Evolutionary conservation across 2,888 invertebrate genomes (phyloP).

Genomic region (Muscina levida): DNA sequence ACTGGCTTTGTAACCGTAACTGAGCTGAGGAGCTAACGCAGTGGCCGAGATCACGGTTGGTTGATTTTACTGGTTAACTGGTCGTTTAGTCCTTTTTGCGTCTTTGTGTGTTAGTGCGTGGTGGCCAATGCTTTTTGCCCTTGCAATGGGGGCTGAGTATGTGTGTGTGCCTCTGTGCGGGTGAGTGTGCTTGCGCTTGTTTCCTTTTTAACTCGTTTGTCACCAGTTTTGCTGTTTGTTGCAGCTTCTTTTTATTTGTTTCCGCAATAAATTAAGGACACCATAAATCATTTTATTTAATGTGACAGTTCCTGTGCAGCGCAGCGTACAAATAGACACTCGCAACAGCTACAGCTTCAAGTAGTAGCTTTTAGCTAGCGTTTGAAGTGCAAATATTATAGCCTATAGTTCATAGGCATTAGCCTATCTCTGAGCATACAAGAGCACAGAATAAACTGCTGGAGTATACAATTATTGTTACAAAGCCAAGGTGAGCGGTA

Average conservation of each 20-base stretch:
- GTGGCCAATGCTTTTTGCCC: too few relatives aligned
- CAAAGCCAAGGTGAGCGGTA: background rate
- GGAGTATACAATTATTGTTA: background rate
- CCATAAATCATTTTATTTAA: constrained; percentile 64
- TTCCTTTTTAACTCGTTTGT: constrained; percentile 39
- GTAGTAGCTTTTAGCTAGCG: too few relatives aligned
- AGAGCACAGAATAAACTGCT: background rate
- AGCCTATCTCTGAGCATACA: background rate
- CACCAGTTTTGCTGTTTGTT: constrained; percentile 15
- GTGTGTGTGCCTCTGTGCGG: too few relatives aligned
- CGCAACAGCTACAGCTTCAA: background rate
- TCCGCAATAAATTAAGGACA: constrained; percentile 63
- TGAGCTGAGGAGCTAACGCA: too few relatives aligned
- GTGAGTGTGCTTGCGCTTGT: background rate
- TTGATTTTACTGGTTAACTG: background rate
- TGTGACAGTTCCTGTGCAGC: constrained; percentile 61
- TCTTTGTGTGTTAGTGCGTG: constrained; percentile 20
- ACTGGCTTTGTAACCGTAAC: background rate
- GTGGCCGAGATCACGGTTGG: background rate
- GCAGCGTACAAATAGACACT: constrained; percentile 33
- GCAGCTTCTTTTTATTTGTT: constrained; percentile 35
- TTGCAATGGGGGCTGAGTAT: too few relatives aligned
- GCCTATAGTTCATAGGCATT: background rate
- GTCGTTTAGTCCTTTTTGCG: background rate
- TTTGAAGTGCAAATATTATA: background rate